Evolutionary conservation across 2,888 invertebrate genomes (phyloP).

Genomic region (Sicus ferrugineus): DNA sequence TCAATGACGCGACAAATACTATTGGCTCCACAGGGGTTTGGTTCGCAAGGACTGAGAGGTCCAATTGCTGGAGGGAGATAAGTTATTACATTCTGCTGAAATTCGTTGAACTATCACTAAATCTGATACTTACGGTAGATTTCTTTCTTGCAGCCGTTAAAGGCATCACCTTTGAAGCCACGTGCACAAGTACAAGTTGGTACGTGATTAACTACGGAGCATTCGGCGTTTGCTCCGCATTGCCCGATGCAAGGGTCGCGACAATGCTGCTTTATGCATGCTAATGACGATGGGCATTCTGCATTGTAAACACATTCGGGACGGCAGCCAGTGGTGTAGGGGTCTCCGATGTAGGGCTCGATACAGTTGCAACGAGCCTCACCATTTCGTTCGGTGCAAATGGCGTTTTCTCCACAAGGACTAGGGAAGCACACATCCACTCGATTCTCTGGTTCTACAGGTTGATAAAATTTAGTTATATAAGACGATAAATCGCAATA

Average conservation of each 20-base stretch:
- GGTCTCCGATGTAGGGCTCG: conserved; percentile 87
- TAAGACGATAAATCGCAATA: not conserved
- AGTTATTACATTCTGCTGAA: not conserved
- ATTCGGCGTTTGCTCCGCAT: conserved; percentile 85
- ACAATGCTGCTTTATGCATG: conserved; percentile 85
- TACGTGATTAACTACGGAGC: conserved; percentile 81
- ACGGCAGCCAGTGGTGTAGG: conserved; percentile 83
- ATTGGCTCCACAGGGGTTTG: conserved; percentile 81
- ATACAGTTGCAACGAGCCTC: conserved; percentile 82
- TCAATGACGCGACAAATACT: conserved; percentile 77
- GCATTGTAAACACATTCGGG: conserved; percentile 86
- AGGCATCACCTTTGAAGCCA: conserved; percentile 84
- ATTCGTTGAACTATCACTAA: not conserved
- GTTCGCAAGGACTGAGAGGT: conserved; percentile 72
- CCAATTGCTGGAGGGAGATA: conserved; percentile 46
- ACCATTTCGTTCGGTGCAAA: conserved; percentile 76
- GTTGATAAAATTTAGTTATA: not conserved
- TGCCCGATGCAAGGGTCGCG: conserved; percentile 85
- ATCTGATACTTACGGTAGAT: conserved; percentile 67
- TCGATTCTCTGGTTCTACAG: conserved; percentile 52
- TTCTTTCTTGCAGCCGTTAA: conserved; percentile 75
- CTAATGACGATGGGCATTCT: conserved; percentile 79
- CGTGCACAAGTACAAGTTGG: conserved; percentile 81
- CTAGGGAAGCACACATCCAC: conserved; percentile 75
- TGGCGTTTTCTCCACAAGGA: conserved; percentile 85